phyloP scores from a whole-genome alignment of 2,797 vertebrate genomes.

The Varecia variegata region DNA sequence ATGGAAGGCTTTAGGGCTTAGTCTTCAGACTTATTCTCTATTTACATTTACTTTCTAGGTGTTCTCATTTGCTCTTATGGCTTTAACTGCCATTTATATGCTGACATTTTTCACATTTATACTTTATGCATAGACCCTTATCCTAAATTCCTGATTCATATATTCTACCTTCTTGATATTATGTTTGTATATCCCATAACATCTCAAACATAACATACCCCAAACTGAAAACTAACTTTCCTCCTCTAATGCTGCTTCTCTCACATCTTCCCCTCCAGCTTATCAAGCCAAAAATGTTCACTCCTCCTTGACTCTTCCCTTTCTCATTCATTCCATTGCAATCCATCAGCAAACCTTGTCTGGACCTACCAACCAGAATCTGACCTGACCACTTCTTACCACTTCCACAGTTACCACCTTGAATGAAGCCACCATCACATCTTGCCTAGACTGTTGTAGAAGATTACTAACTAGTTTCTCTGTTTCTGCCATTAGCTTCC shows the following conservation, averaged over 20 bases:
- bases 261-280: not conserved
- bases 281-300: not conserved
- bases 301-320: not conserved
- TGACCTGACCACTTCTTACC: not conserved
- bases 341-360: not conserved
- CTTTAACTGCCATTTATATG: not conserved
- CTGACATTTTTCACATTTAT: not conserved
- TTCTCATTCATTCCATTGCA: not conserved
- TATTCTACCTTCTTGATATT: not conserved
- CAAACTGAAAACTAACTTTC: not conserved
- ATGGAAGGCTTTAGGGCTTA: not conserved
- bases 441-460: not conserved
- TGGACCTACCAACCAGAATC: not conserved
- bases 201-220: not conserved
- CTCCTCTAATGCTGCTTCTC: not conserved
- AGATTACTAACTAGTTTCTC: not conserved
- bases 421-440: not conserved
- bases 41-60: not conserved
- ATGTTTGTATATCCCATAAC: not conserved
- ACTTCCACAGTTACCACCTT: not conserved
- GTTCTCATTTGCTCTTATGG: not conserved
- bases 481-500: not conserved
- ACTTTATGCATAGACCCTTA: not conserved
- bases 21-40: not conserved
- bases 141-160: not conserved